Conservation (phyloP, 2,888 invertebrate species). For the Carcina quercana region DNA sequence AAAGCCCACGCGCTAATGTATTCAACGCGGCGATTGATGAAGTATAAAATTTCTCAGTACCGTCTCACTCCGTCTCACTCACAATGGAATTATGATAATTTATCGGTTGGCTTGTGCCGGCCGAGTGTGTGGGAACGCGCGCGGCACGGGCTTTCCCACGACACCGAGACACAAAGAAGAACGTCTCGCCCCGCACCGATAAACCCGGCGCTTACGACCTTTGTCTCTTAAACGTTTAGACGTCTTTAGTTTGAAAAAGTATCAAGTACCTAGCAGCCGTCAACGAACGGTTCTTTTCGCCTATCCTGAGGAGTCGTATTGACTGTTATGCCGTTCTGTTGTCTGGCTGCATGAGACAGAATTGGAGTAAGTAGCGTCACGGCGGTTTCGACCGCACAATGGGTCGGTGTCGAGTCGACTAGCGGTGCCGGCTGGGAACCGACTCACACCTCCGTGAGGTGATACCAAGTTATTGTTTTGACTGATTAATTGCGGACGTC, state of each 20-base stretch:
- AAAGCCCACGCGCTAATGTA: conserved; percentile 72
- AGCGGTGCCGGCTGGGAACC: conserved; percentile 65
- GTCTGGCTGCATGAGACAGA: conserved; percentile 51
- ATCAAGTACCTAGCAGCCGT: conserved; percentile 37
- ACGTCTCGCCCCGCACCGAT: conserved; percentile 36
- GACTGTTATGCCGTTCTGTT: conserved; percentile 47
- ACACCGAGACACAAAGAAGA: conserved; percentile 34
- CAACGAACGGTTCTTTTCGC: conserved; percentile 27
- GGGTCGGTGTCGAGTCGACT: conserved; percentile 61
- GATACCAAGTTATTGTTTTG: conserved; percentile 65
- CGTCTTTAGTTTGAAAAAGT: conserved; percentile 25
- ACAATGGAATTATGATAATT: conserved; percentile 76
- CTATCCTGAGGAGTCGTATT: conserved; percentile 29
- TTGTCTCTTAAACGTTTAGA: conserved; percentile 22
- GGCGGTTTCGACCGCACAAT: conserved; percentile 71
- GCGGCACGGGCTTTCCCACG: conserved; percentile 74
- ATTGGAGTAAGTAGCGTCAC: conserved; percentile 74
- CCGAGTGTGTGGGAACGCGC: conserved; percentile 75
- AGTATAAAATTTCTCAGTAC: conserved; percentile 74
- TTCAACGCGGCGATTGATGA: conserved; percentile 72
- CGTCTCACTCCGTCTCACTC: conserved; percentile 74
- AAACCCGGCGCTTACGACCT: conserved; percentile 43
- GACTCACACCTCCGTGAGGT: conserved; percentile 62
- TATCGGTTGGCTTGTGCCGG: conserved; percentile 74
- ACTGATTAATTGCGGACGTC: conserved; percentile 55